A percentile compares a stretch with the other conserved stretches of the same genome.
These are phyloP conservation scores for Passer domesticus DNA, from an alignment of 2,113 vertebrate species.

Conservation along the genomic window DNA sequence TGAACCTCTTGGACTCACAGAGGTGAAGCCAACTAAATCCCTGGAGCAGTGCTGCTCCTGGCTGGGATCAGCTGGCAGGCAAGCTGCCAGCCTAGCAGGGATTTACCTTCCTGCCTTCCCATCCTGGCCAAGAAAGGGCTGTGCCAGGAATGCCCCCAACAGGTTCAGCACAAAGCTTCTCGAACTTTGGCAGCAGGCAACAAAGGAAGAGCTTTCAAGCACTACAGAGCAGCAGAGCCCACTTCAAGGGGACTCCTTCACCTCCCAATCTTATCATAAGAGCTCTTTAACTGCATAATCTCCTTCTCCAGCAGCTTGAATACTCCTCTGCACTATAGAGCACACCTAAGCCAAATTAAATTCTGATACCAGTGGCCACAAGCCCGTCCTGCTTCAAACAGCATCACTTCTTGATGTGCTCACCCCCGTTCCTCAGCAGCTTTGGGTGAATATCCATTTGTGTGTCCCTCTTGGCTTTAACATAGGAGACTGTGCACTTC, in stretches of 20 bases:
- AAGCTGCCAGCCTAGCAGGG: background rate
- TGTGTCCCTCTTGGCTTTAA: background rate
- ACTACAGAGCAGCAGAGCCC: background rate
- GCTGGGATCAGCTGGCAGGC: no score
- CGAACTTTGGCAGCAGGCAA: background rate
- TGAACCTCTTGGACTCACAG: background rate
- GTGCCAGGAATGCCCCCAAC: background rate
- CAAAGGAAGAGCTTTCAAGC: background rate
- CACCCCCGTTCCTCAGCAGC: background rate
- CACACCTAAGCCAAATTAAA: background rate
- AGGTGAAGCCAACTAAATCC: background rate
- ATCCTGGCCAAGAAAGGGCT: background rate
- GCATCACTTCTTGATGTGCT: background rate
- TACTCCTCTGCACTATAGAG: background rate
- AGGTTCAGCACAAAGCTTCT: background rate
- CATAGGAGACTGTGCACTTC: fast-evolving
- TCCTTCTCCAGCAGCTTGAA: background rate
- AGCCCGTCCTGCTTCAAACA: background rate
- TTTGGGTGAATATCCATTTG: background rate
- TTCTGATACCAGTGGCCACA: background rate
- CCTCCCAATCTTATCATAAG: background rate
- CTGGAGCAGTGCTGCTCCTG: background rate
- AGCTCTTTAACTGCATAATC: background rate
- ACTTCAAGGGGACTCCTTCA: background rate
- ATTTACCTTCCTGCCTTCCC: background rate